phyloP scores from a whole-genome alignment of 2,888 invertebrate species.

The Flabesymbios commensalis region DNA sequence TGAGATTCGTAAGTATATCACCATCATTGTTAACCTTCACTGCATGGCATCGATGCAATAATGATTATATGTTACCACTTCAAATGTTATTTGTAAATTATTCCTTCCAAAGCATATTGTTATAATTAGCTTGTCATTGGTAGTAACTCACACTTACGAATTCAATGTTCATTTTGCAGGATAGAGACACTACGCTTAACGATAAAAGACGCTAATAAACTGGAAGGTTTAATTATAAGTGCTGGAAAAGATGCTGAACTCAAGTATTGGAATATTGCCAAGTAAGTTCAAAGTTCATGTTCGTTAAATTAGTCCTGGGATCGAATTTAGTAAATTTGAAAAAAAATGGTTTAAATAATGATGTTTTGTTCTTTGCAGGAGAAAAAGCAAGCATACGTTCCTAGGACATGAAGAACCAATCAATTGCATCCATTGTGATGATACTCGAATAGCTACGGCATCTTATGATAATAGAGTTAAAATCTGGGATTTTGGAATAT shows the following conservation, averaged over 20 bases:
- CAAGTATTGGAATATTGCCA: slow-evolving; percentile 53
- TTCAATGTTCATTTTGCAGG: no score
- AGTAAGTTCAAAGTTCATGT: no score
- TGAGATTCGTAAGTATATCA: no score
- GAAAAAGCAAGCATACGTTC: slow-evolving; percentile 50
- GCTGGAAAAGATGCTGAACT: slow-evolving; percentile 52
- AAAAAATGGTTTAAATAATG: slow-evolving; percentile 1
- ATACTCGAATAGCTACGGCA: slow-evolving; percentile 49
- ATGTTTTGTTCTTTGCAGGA: slow-evolving; percentile 34
- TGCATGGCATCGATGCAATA: no score
- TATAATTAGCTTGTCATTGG: no score
- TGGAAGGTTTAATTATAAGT: slow-evolving; percentile 48
- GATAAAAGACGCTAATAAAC: slow-evolving; percentile 39
- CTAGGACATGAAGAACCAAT: slow-evolving; percentile 41
- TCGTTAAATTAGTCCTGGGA: no score
- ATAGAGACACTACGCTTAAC: slow-evolving; percentile 49
- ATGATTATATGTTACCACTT: no score
- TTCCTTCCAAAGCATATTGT: no score
- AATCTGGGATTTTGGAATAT: slow-evolving; percentile 48
- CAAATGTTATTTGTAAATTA: no score
- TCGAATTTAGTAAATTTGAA: no score
- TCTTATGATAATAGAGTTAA: slow-evolving; percentile 49
- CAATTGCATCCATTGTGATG: slow-evolving; percentile 50
- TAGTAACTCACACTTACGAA: no score
- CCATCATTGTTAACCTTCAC: no score